phyloP scores from a whole-genome alignment of 23 tunicate genomes.

The Diplosoma virens region DNA sequence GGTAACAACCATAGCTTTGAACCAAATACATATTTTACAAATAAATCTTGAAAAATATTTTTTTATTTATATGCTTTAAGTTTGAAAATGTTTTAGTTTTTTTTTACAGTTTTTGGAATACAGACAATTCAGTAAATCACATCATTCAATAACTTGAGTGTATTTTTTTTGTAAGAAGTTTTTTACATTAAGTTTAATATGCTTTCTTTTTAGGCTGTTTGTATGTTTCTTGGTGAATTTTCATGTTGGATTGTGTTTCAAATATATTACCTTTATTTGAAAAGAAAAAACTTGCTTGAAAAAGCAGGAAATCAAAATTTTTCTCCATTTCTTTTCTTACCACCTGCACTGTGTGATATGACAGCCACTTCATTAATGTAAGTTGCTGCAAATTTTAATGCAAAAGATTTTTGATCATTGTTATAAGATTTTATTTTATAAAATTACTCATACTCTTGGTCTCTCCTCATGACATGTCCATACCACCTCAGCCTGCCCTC shows the following conservation, averaged over 20 bases:
- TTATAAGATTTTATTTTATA: background rate
- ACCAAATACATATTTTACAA: too few relatives aligned
- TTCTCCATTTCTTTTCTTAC: slow-evolving; percentile 67
- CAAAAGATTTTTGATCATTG: background rate
- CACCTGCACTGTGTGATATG: slow-evolving; percentile 98
- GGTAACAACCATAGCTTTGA: too few relatives aligned
- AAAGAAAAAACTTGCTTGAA: background rate
- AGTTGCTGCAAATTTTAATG: background rate
- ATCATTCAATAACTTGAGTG: too few relatives aligned
- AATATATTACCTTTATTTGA: slow-evolving; percentile 44
- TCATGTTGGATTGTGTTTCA: slow-evolving; percentile 86
- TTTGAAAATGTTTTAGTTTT: too few relatives aligned
- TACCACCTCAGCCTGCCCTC: too few relatives aligned
- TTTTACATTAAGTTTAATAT: background rate
- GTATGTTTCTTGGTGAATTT: slow-evolving; percentile 99
- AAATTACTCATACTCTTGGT: too few relatives aligned
- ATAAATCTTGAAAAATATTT: background rate
- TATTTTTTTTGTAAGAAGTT: too few relatives aligned
- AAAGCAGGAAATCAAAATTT: slow-evolving; percentile 75
- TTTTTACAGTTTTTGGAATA: too few relatives aligned
- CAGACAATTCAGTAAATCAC: too few relatives aligned
- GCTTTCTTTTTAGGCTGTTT: slow-evolving; percentile 76
- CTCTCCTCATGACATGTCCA: too few relatives aligned
- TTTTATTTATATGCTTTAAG: background rate
- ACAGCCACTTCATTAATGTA: slow-evolving; percentile 86